Conservation (phyloP, 2,113 vertebrate genomes). For the Amblyopsis rosae region DNA sequence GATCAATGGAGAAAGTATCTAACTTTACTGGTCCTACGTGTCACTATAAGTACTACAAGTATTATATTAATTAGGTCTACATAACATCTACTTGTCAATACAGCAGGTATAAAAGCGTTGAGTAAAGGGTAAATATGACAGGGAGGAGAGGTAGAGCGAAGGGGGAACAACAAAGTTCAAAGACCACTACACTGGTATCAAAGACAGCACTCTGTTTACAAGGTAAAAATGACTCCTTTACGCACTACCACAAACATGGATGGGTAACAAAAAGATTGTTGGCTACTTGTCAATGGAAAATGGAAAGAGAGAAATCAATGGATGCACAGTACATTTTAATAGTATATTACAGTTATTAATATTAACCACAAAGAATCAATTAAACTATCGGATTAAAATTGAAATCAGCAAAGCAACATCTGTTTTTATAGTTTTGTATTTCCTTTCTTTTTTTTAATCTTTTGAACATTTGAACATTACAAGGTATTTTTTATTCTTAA, state of each 20-base stretch:
- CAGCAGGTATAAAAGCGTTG: slow-evolving; percentile 82
- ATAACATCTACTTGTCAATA: slow-evolving; percentile 94
- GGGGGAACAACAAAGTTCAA: slow-evolving; percentile 74
- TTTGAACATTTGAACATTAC: slow-evolving; percentile 83
- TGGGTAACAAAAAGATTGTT: slow-evolving; percentile 83
- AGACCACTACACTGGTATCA: slow-evolving; percentile 89
- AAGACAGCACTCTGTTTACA: slow-evolving; percentile 92
- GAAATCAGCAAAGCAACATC: slow-evolving; percentile 84
- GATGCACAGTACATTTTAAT: slow-evolving; percentile 88
- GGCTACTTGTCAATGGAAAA: slow-evolving; percentile 81
- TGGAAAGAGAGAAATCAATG: slow-evolving; percentile 84
- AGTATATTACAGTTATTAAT: slow-evolving; percentile 78
- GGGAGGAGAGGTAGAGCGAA: slow-evolving; percentile 69
- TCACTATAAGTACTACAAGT: slow-evolving; percentile 86
- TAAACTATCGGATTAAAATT: slow-evolving; percentile 83
- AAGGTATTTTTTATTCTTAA: slow-evolving; percentile 70
- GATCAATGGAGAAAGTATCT: slow-evolving; percentile 92
- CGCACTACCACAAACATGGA: slow-evolving; percentile 90
- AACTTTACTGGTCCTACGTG: slow-evolving; percentile 94
- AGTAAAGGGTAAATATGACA: slow-evolving; percentile 69
- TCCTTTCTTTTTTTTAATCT: slow-evolving; percentile 74
- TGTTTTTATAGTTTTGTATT: slow-evolving; percentile 74
- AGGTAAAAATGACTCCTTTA: slow-evolving; percentile 81
- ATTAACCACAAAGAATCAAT: slow-evolving; percentile 84
- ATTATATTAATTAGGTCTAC: slow-evolving; percentile 89